Evolutionary conservation across 2,113 vertebrate species (phyloP).

Genomic region (Eurypyga helias): DNA sequence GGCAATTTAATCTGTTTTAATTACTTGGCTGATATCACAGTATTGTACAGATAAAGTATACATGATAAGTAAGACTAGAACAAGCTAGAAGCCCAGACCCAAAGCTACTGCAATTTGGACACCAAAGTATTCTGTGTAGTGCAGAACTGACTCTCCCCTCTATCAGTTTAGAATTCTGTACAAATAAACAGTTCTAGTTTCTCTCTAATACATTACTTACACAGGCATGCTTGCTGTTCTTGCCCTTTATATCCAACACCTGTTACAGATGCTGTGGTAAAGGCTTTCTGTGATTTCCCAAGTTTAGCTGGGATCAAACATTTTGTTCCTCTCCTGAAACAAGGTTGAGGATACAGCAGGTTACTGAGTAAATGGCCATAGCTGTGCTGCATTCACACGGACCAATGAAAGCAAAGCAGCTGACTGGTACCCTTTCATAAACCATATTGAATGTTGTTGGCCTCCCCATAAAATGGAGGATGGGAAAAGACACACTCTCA

Average conservation of each 20-base stretch:
- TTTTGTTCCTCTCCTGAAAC: background rate
- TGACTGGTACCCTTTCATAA: background rate
- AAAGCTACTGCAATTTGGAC: background rate
- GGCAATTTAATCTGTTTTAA: background rate
- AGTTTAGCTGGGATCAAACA: background rate
- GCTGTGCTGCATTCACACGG: background rate
- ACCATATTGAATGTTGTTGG: background rate
- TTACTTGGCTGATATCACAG: background rate
- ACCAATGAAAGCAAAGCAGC: background rate
- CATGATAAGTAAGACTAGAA: background rate
- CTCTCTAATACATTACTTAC: background rate
- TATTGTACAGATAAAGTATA: background rate
- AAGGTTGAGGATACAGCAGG: background rate
- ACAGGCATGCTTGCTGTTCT: background rate
- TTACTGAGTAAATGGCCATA: background rate
- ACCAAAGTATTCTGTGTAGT: background rate
- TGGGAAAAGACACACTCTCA: background rate
- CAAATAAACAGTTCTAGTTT: background rate
- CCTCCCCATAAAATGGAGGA: background rate
- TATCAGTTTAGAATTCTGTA: background rate
- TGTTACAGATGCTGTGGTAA: background rate
- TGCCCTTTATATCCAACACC: background rate
- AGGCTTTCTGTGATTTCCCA: background rate
- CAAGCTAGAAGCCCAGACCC: background rate
- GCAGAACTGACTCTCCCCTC: rapidly evolving